Conservation (phyloP, 2,888 invertebrate species). For the Phyllotreta striolata region DNA sequence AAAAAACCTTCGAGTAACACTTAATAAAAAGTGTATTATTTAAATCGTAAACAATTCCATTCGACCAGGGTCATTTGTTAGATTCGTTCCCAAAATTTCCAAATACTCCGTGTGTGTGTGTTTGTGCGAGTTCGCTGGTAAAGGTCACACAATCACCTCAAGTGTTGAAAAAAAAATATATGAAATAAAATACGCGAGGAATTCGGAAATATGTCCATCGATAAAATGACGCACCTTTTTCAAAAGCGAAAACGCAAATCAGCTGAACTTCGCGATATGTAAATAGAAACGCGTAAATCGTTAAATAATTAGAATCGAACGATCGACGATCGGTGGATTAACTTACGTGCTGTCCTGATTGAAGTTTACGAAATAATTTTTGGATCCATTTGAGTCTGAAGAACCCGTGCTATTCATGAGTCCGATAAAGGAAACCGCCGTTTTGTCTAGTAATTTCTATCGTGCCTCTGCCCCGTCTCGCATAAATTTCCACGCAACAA, state of each 20-base stretch:
- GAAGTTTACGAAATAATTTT: slow-evolving; percentile 93
- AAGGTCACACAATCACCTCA: slow-evolving; percentile 20
- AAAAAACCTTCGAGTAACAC: slow-evolving; percentile 1
- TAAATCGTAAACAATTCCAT: slow-evolving; percentile 13
- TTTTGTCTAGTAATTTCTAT: background rate
- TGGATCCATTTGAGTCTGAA: slow-evolving; percentile 77
- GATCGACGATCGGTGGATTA: slow-evolving; percentile 26
- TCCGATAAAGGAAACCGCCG: slow-evolving; percentile 49
- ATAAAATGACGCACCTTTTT: slow-evolving; percentile 28
- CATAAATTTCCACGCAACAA: slow-evolving; percentile 16
- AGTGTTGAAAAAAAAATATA: slow-evolving; percentile 6
- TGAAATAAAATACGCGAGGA: background rate
- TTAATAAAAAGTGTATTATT: background rate
- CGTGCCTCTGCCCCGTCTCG: background rate
- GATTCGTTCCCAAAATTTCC: background rate
- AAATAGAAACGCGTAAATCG: background rate
- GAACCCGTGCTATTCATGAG: slow-evolving; percentile 87
- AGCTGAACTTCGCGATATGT: background rate
- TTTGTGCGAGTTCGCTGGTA: slow-evolving; percentile 7
- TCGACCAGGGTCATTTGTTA: slow-evolving; percentile 21
- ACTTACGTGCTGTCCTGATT: slow-evolving; percentile 99
- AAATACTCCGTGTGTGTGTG: slow-evolving; percentile 12
- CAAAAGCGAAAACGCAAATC: slow-evolving; percentile 13
- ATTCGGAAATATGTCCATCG: no score
- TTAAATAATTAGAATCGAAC: background rate